Evolutionary conservation across 2,113 vertebrate species (phyloP), one percentile per base, ranked within the genome.

Genomic region (Seriola rivoliana): DNA sequence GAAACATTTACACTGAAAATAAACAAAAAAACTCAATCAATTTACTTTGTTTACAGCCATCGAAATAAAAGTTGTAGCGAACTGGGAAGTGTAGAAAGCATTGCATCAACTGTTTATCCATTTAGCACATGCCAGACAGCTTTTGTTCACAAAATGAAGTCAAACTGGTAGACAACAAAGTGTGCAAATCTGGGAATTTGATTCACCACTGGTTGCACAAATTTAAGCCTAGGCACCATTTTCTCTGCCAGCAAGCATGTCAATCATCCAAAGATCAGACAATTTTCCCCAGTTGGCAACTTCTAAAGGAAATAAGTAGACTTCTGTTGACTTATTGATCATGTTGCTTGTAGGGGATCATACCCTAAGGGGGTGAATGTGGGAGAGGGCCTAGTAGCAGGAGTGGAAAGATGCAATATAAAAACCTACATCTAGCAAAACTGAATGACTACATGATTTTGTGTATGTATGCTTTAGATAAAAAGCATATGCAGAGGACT

Each of bases 21-120:
- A 78, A 66, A 36, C 4, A 58, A 25, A 64, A 86, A 52, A 86
- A 52, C 48, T 63, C 29, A 66, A 23, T 64, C 48, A 60, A 66
- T 82, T 75, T 55, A 54, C 11, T 60, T 62, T 50, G 58, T 80
- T 50, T 72, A 23, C 23, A 59, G 50, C 25, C 13, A 29, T 58
- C 68, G 5, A 63, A 55, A 81, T 74, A 48, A 55, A 74, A 52
- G 29, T 29, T 42, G 5, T 16, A 80, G 8, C 44, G 25, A 76
- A 52, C 5, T 19, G 16, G 48, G 40, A 44, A 78, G 32, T 3
- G 14, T 14, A 63, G n/a, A 57, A 44, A 68, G 36, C 7, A 71
- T 64, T 46, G 13, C 13, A 80, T 64, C 29, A 66, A 29, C 60
- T 65, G 55, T n/a, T 46, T 25, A 63, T 17, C 13, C 5, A 59